Evolutionary conservation across 2,888 invertebrate species (phyloP).

Genomic region (Hirtodrosophila alboralis): DNA sequence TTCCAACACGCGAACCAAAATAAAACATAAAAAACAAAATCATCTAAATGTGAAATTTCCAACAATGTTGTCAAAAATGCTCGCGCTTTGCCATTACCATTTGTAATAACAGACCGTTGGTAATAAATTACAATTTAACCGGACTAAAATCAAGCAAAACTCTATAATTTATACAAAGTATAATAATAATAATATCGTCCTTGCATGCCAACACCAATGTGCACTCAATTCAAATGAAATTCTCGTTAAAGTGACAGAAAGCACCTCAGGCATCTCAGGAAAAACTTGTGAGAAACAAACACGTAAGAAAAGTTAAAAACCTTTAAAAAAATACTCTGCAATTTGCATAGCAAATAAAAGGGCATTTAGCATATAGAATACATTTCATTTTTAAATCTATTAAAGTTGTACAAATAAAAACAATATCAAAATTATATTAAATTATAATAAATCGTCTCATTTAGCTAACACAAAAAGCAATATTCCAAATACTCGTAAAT

Average conservation of each 20-base stretch:
- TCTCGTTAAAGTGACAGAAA: conserved; percentile 29
- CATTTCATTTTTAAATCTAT: too few species aligned
- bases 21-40: too few species aligned
- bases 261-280: conserved; percentile 11
- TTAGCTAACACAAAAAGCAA: conserved; percentile 2
- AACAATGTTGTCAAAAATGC: conserved; percentile 58
- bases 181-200: conserved; percentile 29
- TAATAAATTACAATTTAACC: conserved; percentile 66
- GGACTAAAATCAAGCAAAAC: conserved; percentile 61
- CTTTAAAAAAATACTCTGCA: conserved; percentile 1
- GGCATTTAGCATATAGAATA: too few species aligned
- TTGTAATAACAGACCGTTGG: conserved; percentile 18
- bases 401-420: too few species aligned
- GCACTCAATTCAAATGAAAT: conserved; percentile 21
- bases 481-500: conserved; percentile 12
- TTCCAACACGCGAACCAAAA: conserved; percentile 48
- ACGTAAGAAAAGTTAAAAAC: background rate
- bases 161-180: conserved; percentile 48
- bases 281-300: background rate
- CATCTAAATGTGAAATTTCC: conserved; percentile 15
- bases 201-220: conserved; percentile 43
- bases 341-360: too few species aligned
- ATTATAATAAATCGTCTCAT: too few species aligned
- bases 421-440: too few species aligned
- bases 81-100: conserved; percentile 41